Evolutionary conservation across 1,140 invertebrate genomes (phyloP).

Genomic region (Stratiolaelaps scimitus): DNA sequence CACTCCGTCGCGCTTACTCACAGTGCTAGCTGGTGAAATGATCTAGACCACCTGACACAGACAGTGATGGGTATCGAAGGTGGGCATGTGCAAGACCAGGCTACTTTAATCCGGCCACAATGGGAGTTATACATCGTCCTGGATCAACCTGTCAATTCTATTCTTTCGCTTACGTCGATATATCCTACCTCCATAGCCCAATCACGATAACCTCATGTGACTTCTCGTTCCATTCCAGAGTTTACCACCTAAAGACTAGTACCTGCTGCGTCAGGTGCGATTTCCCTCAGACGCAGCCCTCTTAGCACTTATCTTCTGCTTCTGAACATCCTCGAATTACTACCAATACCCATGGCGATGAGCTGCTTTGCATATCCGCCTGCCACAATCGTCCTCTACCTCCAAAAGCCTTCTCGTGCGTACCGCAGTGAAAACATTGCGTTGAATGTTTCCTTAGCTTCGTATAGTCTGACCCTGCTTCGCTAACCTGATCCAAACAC

Average conservation of each 20-base stretch:
- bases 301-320: too few species aligned
- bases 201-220: conserved; percentile 2
- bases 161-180: not conserved
- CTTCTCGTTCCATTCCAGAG: not conserved
- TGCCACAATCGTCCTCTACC: not conserved
- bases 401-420: too few species aligned
- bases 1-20: too few species aligned
- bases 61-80: not conserved
- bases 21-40: too few species aligned
- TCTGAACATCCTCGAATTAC: too few species aligned
- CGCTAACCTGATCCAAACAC: too few species aligned
- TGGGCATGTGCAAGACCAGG: not conserved
- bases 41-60: too few species aligned
- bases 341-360: too few species aligned
- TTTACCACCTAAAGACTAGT: not conserved
- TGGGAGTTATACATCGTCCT: not conserved
- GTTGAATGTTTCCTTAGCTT: too few species aligned
- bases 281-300: not conserved
- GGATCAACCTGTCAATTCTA: not conserved
- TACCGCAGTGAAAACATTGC: too few species aligned
- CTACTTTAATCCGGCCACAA: not conserved
- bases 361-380: conserved; percentile 15
- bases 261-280: conserved; percentile 26
- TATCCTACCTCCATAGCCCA: not conserved
- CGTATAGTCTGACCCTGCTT: too few species aligned